These are phyloP conservation scores for Anguilla japonica DNA, from an alignment of 2,113 vertebrate species.

Conservation along the genomic window DNA sequence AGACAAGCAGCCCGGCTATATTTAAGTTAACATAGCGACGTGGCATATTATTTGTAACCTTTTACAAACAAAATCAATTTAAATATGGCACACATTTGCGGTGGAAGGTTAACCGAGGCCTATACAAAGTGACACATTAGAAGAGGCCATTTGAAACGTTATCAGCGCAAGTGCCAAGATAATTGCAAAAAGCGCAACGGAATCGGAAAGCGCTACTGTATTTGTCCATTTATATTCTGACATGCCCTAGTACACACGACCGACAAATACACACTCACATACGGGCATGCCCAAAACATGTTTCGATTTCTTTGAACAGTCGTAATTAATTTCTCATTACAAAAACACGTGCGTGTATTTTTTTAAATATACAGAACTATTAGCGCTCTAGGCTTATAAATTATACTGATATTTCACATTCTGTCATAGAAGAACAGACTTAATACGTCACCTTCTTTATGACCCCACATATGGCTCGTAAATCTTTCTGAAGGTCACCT, in stretches of 20 bases:
- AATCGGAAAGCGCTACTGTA: background rate
- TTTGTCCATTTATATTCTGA: background rate
- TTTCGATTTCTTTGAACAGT: background rate
- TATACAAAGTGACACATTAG: background rate
- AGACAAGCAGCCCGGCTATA: too few species aligned
- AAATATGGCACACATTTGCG: too few species aligned
- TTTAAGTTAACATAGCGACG: too few species aligned
- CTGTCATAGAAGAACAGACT: background rate
- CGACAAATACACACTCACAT: background rate
- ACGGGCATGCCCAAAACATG: background rate
- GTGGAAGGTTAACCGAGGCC: background rate
- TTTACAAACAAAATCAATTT: too few species aligned
- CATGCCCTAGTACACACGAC: background rate
- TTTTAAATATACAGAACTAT: too few species aligned
- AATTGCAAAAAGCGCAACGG: background rate
- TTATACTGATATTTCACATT: background rate
- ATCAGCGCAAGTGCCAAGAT: background rate
- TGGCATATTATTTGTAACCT: too few species aligned
- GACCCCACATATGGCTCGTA: background rate
- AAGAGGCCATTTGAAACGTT: background rate
- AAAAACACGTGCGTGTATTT: background rate
- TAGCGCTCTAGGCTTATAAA: background rate
- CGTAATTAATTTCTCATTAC: background rate
- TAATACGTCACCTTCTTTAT: background rate
- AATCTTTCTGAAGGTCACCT: background rate